Evolutionary conservation across 2,113 vertebrate species (phyloP).

Genomic region (Indicator maculatus): DNA sequence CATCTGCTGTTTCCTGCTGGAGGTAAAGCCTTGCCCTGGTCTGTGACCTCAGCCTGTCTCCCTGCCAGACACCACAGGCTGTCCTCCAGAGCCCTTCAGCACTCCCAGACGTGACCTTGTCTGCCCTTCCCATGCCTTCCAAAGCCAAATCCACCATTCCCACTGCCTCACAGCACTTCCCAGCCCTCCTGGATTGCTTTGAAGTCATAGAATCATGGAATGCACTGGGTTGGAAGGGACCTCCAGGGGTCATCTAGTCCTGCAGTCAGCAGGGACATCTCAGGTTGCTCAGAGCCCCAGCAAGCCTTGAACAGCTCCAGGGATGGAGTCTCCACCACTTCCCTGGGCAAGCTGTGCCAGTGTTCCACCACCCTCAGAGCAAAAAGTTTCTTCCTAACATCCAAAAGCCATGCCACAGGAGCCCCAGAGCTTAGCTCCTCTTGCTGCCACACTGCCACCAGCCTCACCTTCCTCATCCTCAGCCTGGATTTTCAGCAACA

Average conservation of each 20-base stretch:
- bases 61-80: fast-evolving
- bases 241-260: too few relatives aligned
- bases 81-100: neutral
- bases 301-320: too few relatives aligned
- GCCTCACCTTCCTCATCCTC: neutral
- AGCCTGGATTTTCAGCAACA: neutral
- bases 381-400: too few relatives aligned
- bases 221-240: too few relatives aligned
- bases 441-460: fast-evolving
- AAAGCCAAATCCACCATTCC: neutral
- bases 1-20: neutral
- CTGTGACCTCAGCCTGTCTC: neutral
- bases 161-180: fast-evolving
- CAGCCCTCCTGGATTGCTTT: neutral
- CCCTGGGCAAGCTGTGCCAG: too few relatives aligned
- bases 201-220: neutral
- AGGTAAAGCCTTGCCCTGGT: neutral
- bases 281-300: too few relatives aligned
- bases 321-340: too few relatives aligned
- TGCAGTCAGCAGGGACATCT: too few relatives aligned
- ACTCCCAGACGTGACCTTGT: neutral
- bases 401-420: neutral
- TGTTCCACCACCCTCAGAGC: too few relatives aligned
- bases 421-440: neutral
- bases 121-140: neutral